Percentiles rank a stretch among this genome's conserved stretches.
phyloP scores from a whole-genome alignment of 2,888 invertebrate species.

The Ichneumoninae sp. region DNA sequence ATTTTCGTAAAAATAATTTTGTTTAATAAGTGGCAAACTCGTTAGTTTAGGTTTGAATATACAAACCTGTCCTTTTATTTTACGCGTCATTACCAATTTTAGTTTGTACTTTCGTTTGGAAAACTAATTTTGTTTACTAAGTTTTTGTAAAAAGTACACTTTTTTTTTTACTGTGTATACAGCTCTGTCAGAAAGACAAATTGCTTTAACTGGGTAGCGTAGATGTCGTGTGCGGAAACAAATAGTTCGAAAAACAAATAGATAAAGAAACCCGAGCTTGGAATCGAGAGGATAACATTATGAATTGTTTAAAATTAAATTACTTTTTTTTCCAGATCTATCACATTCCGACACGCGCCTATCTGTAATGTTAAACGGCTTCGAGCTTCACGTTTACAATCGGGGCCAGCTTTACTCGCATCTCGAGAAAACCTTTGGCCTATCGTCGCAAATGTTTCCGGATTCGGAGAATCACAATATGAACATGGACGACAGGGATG shows the following conservation, averaged over 20 bases:
- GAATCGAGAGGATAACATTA: not conserved
- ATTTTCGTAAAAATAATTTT: too few relatives aligned
- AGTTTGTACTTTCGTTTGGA: too few relatives aligned
- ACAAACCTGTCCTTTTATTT: too few relatives aligned
- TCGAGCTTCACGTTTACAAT: slow-evolving; percentile 98
- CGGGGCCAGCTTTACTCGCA: slow-evolving; percentile 94
- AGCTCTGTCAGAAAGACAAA: too few relatives aligned
- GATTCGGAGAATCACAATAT: slow-evolving; percentile 83
- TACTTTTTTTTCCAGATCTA: slow-evolving; percentile 89
- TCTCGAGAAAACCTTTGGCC: slow-evolving; percentile 94
- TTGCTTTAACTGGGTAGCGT: too few relatives aligned
- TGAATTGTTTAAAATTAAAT: not conserved
- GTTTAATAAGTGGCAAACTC: too few relatives aligned
- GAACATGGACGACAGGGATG: slow-evolving; percentile 79
- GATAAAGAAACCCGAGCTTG: not conserved
- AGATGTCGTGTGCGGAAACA: too few relatives aligned
- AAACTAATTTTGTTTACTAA: too few relatives aligned
- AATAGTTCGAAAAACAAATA: not conserved
- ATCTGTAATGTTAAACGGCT: slow-evolving; percentile 96
- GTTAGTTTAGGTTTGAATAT: too few relatives aligned
- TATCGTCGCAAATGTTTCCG: slow-evolving; percentile 91
- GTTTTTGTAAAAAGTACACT: too few relatives aligned
- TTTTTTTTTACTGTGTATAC: too few relatives aligned
- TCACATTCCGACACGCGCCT: slow-evolving; percentile 97
- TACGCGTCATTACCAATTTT: too few relatives aligned